Evolutionary conservation across 1,140 invertebrate genomes (phyloP), one percentile per base, ranked within the genome.

Genomic region (Musca domestica): DNA sequence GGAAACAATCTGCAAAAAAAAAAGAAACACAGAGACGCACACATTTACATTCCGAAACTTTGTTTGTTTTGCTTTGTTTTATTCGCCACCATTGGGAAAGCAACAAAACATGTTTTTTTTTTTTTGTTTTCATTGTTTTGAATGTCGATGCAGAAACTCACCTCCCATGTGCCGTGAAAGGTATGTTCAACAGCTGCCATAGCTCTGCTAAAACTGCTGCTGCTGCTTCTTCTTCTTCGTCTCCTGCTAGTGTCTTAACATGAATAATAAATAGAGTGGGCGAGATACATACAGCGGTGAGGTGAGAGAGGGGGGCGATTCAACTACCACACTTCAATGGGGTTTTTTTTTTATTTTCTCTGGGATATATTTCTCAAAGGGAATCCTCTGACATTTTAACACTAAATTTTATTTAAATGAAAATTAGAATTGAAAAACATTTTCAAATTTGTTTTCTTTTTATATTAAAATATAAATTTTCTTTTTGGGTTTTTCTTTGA

Each of bases 91-190:
- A 2, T 41, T 41, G 4, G 34, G 6, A 41, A 41, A 41, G 34
- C 6, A 12, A 41, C 34, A 41, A 41, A 41, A 41, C 34, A 41
- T 41, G 6, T 41, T 5, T 41, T 41, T 2, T 41, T 41, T 41
- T 30, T 30, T 41, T 41, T 41, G 34, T 41, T 41, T 41, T 41
- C 34, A 41, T 41, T 41, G 34, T 41, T 41, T 41, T n/a, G 17
- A 67, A 58, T 56, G 7, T 47, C 17, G 1, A 30, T 19, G 48
- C 1, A 20, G 22, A 47, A 64, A 51, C 69, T 64, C n/a, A 66
- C 78, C 77, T 81, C 78, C 78, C 78, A 81, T 34, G 76, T 80
- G 52, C 78, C 78, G 12, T 76, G 71, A 66, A 77, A 81, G 15
- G 74, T 77, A 71, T 81, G 78, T 49, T 76, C 78, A 46, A 73